Evolutionary conservation across 1,140 invertebrate species (phyloP).

Genomic region (Propsilocerus akamusi): DNA sequence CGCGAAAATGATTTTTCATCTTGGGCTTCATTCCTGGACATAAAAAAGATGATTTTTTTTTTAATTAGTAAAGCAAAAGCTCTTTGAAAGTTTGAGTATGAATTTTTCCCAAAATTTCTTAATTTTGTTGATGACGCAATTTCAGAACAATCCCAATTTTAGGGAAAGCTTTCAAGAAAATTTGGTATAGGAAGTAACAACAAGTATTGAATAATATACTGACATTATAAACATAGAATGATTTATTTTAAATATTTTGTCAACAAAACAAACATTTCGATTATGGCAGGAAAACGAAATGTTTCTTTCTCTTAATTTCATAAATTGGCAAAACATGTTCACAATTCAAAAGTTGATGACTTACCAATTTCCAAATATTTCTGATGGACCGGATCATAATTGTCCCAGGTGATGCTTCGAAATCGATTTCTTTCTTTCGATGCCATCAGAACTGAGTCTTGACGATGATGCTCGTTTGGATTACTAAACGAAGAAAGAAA

Average conservation of each 20-base stretch:
- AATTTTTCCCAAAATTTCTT: too few species aligned
- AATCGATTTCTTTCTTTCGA: slow-evolving; percentile 69
- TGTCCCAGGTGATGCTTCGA: slow-evolving; percentile 68
- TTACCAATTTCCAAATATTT: slow-evolving; percentile 86
- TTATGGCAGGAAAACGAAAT: neutral
- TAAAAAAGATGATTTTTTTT: too few species aligned
- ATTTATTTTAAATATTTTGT: too few species aligned
- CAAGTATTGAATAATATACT: too few species aligned
- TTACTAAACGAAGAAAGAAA: slow-evolving; percentile 39
- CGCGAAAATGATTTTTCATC: slow-evolving; percentile 84
- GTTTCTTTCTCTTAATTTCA: neutral
- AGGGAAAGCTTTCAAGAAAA: too few species aligned
- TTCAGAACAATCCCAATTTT: too few species aligned
- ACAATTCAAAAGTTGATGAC: slow-evolving; percentile 17
- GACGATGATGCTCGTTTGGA: slow-evolving; percentile 66
- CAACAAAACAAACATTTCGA: too few species aligned
- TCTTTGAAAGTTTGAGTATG: too few species aligned
- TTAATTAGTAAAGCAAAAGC: too few species aligned
- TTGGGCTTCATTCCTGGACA: slow-evolving; percentile 67
- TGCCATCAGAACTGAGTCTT: slow-evolving; percentile 47
- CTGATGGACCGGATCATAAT: slow-evolving; percentile 76
- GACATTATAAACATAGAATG: too few species aligned
- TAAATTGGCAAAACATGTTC: neutral
- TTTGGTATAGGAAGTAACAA: too few species aligned
- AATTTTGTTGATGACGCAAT: too few species aligned